These are phyloP conservation scores for Paramuricea clavata DNA, from an alignment of 92 coral and sea anemone species.

Conservation along the genomic window DNA sequence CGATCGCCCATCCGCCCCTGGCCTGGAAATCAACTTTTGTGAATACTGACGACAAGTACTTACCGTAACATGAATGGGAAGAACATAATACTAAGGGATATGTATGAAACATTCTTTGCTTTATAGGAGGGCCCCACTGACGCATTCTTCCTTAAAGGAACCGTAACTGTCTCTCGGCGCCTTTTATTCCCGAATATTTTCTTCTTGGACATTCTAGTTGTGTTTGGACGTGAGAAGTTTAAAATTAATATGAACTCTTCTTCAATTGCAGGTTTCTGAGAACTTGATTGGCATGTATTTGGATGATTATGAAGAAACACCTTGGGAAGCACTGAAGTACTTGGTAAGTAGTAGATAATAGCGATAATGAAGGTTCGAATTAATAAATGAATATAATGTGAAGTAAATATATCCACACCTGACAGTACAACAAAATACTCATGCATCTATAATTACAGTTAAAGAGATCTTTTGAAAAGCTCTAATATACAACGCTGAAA, in stretches of 20 bases:
- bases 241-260: not conserved
- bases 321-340: slow-evolving; percentile 98
- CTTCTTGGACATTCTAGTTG: not conserved
- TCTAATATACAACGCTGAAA: too few species aligned
- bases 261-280: slow-evolving; percentile 80
- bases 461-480: not conserved
- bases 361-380: not conserved
- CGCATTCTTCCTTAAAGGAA: too few species aligned
- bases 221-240: not conserved
- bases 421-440: too few species aligned
- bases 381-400: too few species aligned
- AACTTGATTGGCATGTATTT: slow-evolving; percentile 93
- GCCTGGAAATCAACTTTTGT: not conserved
- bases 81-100: not conserved
- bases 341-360: slow-evolving; percentile 64
- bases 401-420: not conserved
- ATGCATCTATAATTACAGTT: too few species aligned
- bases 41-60: not conserved
- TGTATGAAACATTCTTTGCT: not conserved
- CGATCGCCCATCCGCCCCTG: too few species aligned
- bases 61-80: not conserved
- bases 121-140: too few species aligned
- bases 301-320: slow-evolving; percentile 99
- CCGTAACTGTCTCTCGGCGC: not conserved
- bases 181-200: not conserved